Percentiles rank a stretch among this genome's conserved stretches.
Evolutionary conservation across 2,888 invertebrate genomes (phyloP).

Genomic region (Chrysolina haemoptera): DNA sequence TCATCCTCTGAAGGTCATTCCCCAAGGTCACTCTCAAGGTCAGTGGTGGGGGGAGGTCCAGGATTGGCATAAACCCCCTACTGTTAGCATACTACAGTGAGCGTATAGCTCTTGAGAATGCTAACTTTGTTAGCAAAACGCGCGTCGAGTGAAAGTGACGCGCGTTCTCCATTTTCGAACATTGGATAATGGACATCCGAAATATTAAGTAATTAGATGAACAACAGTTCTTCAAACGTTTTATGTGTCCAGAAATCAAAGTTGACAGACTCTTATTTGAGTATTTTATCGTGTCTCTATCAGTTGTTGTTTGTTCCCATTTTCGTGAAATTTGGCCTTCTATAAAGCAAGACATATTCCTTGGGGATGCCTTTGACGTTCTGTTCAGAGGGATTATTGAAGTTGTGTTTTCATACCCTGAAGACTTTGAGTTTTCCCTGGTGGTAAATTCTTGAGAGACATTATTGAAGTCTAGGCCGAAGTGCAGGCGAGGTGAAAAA

Average conservation of each 20-base stretch:
- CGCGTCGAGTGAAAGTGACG: too few species aligned
- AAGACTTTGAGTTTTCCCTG: background rate
- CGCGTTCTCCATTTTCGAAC: too few species aligned
- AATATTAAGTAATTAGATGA: too few species aligned
- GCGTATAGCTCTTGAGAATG: too few species aligned
- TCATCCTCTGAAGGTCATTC: too few species aligned
- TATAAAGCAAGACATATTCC: background rate
- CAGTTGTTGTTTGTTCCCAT: background rate
- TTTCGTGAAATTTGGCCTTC: background rate
- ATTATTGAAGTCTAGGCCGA: background rate
- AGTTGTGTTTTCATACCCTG: background rate
- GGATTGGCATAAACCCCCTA: too few species aligned
- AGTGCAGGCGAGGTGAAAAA: background rate
- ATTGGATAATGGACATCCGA: too few species aligned
- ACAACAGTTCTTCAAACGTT: background rate
- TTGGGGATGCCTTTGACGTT: background rate
- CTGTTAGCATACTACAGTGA: too few species aligned
- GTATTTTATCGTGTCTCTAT: background rate
- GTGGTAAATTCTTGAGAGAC: background rate
- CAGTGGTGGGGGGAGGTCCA: too few species aligned
- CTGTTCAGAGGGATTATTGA: background rate
- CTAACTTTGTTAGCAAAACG: too few species aligned
- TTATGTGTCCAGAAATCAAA: background rate
- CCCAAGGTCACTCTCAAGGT: too few species aligned
- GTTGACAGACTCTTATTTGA: background rate